phyloP scores from a whole-genome alignment of 1,140 invertebrate genomes.

The Trichonephila clavata region DNA sequence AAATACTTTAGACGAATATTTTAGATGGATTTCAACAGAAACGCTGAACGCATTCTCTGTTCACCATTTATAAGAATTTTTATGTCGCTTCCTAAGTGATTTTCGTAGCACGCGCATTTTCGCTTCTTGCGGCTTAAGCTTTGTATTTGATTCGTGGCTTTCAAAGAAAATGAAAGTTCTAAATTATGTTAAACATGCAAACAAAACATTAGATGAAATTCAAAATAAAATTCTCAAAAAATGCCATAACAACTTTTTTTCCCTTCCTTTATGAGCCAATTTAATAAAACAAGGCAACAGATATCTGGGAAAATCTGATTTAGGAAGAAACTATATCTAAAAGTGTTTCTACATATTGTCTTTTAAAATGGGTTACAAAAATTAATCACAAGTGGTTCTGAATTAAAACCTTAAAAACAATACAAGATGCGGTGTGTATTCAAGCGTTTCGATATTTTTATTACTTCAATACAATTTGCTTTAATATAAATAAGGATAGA shows the following conservation, averaged over 20 bases:
- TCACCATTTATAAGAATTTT: constrained; percentile 14
- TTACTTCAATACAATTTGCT: not conserved
- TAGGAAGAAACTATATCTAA: not conserved
- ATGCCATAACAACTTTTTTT: not conserved
- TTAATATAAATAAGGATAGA: no score
- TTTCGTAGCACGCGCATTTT: not conserved
- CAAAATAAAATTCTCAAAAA: not conserved
- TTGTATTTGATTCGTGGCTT: not conserved
- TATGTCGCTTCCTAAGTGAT: constrained; percentile 16
- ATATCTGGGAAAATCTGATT: no score
- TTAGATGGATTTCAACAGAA: constrained; percentile 23
- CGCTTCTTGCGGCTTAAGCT: not conserved
- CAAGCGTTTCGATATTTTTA: not conserved
- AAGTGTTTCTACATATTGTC: not conserved
- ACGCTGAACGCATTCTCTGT: not conserved
- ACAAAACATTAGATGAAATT: not conserved
- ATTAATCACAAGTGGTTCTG: not conserved
- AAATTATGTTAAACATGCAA: constrained; percentile 35
- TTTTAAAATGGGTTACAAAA: not conserved
- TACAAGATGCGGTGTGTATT: no score
- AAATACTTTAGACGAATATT: constrained; percentile 11
- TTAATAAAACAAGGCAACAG: not conserved
- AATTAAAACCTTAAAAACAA: not conserved
- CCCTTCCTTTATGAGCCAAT: not conserved
- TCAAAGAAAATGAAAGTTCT: not conserved